A percentile compares a stretch with the other conserved stretches of the same genome.
phyloP scores from a whole-genome alignment of 2,888 invertebrate species.

The Tupiocoris notatus region DNA sequence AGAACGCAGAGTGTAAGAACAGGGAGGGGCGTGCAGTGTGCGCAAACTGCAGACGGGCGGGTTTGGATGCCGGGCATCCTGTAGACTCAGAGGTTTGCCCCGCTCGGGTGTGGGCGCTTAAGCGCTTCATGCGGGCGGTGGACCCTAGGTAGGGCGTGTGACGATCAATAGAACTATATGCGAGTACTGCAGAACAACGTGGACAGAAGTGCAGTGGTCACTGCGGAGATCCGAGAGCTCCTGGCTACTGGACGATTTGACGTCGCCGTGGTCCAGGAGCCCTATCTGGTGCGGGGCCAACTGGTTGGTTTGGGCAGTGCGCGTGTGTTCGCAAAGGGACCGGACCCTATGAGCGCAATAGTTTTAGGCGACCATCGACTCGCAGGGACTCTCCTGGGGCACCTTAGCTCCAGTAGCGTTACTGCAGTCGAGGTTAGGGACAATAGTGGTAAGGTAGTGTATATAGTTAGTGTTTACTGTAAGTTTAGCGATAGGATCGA shows the following conservation, averaged over 20 bases:
- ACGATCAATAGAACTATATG: too few relatives aligned
- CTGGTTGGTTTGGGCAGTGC: background rate
- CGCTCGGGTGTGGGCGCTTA: background rate
- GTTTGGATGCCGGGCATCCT: background rate
- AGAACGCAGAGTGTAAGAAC: background rate
- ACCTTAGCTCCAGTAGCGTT: background rate
- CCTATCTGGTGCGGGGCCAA: background rate
- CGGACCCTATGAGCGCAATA: background rate
- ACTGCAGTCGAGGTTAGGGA: background rate
- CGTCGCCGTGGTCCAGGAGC: slow-evolving; percentile 1
- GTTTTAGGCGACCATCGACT: background rate
- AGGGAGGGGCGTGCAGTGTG: background rate
- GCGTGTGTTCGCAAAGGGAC: background rate
- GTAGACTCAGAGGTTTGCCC: background rate
- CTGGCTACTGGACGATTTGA: background rate
- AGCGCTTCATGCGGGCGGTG: background rate
- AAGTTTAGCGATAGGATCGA: background rate
- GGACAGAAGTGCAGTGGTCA: background rate
- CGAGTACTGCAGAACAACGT: background rate
- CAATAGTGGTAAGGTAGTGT: too few relatives aligned
- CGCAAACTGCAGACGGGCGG: background rate
- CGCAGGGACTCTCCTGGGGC: background rate
- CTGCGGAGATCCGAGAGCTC: background rate
- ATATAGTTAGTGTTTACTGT: too few relatives aligned
- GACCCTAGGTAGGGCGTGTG: background rate